A percentile compares a stretch with the other conserved stretches of the same genome.
These are phyloP conservation scores for Neotoxoptera formosana DNA, from an alignment of 1,140 invertebrate species.

Conservation along the genomic window DNA sequence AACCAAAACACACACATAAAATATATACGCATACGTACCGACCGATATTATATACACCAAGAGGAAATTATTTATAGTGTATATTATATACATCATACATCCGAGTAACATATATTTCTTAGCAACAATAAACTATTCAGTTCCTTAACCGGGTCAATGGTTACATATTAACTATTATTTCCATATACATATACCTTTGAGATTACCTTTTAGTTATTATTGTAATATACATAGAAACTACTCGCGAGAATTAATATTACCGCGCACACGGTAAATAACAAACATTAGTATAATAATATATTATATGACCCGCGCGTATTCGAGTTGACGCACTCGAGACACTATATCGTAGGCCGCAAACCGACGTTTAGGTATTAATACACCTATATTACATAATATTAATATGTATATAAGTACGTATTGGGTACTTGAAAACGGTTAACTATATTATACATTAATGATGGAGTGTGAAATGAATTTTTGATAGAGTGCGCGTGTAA, in stretches of 20 bases:
- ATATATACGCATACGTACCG: neutral
- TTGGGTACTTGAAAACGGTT: neutral
- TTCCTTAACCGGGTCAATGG: slow-evolving; percentile 15
- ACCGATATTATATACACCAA: neutral
- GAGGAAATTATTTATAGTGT: slow-evolving; percentile 9
- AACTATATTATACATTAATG: neutral
- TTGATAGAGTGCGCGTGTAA: neutral
- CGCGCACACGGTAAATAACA: neutral
- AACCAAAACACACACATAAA: slow-evolving; percentile 1
- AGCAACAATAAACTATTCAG: slow-evolving; percentile 11
- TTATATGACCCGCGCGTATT: neutral
- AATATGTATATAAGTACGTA: neutral
- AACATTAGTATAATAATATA: neutral
- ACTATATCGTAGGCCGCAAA: neutral
- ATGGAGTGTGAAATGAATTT: too few relatives aligned
- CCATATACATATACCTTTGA: neutral
- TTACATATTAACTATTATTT: slow-evolving; percentile 30
- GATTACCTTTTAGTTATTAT: neutral
- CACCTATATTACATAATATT: neutral
- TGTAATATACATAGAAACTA: neutral
- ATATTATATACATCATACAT: neutral
- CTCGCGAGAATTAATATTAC: neutral
- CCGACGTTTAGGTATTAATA: neutral
- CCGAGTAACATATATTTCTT: neutral
- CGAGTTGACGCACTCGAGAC: neutral